Conservation (phyloP, 2,113 vertebrate species). For the Spea multiplicata region DNA sequence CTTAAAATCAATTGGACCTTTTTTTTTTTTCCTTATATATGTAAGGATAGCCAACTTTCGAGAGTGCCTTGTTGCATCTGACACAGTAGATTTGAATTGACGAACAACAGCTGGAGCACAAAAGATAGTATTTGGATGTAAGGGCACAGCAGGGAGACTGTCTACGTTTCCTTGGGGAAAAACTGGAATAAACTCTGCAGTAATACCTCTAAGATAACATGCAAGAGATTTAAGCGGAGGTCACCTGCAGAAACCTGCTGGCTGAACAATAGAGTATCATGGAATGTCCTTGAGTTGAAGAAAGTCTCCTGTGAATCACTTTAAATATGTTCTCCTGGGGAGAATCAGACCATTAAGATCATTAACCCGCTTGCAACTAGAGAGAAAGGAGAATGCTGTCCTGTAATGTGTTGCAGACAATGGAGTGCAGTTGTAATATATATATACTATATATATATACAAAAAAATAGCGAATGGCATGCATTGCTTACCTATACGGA, state of each 20-base stretch:
- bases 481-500: conserved; percentile 86
- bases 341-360: neutral
- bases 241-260: neutral
- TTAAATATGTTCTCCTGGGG: neutral
- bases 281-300: neutral
- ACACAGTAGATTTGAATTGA: neutral
- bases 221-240: neutral
- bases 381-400: neutral
- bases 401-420: neutral
- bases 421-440: neutral
- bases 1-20: neutral
- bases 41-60: conserved; percentile 4
- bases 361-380: conserved; percentile 5
- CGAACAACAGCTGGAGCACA: neutral
- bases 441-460: too few species aligned
- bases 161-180: conserved; percentile 6
- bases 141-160: neutral
- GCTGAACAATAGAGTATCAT: neutral
- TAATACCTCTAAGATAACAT: neutral
- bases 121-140: neutral
- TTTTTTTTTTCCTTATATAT: neutral
- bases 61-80: neutral
- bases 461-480: conserved; percentile 3
- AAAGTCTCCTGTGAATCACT: neutral
- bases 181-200: conserved; percentile 26